These are phyloP conservation scores for Zonotrichia albicollis DNA, from an alignment of 2,797 vertebrate species.

Conservation along the genomic window DNA sequence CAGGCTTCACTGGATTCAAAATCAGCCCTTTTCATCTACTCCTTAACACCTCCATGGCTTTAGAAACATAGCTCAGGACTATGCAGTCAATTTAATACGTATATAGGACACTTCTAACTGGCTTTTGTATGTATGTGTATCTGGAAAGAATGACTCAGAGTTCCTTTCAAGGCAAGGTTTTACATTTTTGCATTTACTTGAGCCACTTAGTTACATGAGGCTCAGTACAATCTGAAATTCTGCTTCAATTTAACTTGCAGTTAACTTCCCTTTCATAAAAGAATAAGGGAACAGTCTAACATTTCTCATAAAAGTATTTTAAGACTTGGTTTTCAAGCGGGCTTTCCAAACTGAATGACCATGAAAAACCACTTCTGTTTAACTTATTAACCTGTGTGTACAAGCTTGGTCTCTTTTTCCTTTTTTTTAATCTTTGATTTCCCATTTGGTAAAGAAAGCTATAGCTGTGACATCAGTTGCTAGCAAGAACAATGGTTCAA, in stretches of 20 bases:
- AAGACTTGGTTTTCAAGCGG: neutral
- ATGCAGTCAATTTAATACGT: neutral
- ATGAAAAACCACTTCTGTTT: neutral
- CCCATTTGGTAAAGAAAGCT: neutral
- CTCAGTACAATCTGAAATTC: neutral
- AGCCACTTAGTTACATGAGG: neutral
- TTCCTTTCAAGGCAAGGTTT: neutral
- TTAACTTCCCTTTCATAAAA: neutral
- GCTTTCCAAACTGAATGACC: neutral
- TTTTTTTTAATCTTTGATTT: neutral
- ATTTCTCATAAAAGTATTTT: neutral
- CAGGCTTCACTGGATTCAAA: neutral
- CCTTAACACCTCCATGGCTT: neutral
- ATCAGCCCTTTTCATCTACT: neutral
- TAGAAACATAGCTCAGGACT: neutral
- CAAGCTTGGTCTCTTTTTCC: neutral
- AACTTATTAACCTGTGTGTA: neutral
- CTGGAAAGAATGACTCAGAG: neutral
- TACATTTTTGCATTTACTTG: constrained; percentile 4
- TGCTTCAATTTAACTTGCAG: neutral
- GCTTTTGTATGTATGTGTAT: neutral
- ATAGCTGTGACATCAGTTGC: neutral
- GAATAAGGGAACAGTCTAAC: neutral
- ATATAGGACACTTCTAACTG: neutral
- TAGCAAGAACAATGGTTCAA: neutral